Evolutionary conservation across 2,888 invertebrate species (phyloP).

Genomic region (Leptinotarsa rubiginosa): DNA sequence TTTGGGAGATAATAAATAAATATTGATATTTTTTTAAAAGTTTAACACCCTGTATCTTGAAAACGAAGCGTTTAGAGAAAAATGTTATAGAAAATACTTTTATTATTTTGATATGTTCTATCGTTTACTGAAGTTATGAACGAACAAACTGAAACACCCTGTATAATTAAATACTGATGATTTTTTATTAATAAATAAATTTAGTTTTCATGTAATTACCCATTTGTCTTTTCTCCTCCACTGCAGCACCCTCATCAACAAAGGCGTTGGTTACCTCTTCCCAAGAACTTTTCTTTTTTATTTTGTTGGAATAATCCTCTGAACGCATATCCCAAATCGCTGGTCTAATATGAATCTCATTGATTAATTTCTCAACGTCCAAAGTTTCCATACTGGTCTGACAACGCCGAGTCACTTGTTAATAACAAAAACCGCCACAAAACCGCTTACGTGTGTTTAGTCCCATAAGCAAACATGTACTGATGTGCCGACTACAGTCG

Average conservation of each 20-base stretch:
- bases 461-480: slow-evolving; percentile 32
- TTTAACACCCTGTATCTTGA: too few relatives aligned
- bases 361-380: slow-evolving; percentile 30
- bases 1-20: slow-evolving; percentile 6
- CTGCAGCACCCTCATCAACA: slow-evolving; percentile 30
- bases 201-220: slow-evolving; percentile 11
- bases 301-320: slow-evolving; percentile 29
- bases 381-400: slow-evolving; percentile 28
- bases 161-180: slow-evolving; percentile 23
- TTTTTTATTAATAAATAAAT: slow-evolving; percentile 28
- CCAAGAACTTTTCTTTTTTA: slow-evolving; percentile 31
- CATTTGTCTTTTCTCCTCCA: slow-evolving; percentile 31
- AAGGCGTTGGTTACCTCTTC: slow-evolving; percentile 31
- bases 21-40: not conserved
- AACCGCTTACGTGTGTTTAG: slow-evolving; percentile 30
- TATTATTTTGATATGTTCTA: slow-evolving; percentile 24
- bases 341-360: slow-evolving; percentile 29
- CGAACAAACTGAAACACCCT: slow-evolving; percentile 25
- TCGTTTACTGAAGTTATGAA: not conserved
- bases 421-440: slow-evolving; percentile 29
- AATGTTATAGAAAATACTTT: slow-evolving; percentile 27
- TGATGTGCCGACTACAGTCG: slow-evolving; percentile 31
- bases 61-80: not conserved
- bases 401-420: slow-evolving; percentile 25
- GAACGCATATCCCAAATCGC: slow-evolving; percentile 26